Conservation (phyloP, 1,140 invertebrate genomes). For the Temnothorax nylanderi region DNA sequence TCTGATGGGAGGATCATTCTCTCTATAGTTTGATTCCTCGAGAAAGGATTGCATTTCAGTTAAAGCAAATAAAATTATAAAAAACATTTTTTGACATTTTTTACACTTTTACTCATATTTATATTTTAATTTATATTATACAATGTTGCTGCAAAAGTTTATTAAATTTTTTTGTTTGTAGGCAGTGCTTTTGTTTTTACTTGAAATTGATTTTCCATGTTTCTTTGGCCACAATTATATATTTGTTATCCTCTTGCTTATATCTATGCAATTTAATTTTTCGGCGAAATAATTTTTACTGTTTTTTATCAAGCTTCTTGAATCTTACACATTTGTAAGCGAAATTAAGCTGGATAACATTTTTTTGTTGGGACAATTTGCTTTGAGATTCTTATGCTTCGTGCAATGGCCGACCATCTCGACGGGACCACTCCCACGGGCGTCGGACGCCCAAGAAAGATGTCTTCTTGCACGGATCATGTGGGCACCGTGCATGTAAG, state of each 20-base stretch:
- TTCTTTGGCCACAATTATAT: not conserved
- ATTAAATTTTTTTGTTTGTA: not conserved
- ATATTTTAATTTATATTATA: not conserved
- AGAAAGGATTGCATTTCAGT: not conserved
- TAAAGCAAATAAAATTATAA: not conserved
- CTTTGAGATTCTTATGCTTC: not conserved
- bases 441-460: conserved; percentile 61
- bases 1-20: conserved; percentile 16
- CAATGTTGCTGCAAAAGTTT: not conserved
- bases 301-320: not conserved
- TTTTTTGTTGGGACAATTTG: not conserved
- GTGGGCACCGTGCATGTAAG: conserved; percentile 26
- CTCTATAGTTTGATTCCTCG: not conserved
- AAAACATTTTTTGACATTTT: not conserved
- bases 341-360: not conserved
- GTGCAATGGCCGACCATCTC: conserved; percentile 40
- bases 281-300: not conserved
- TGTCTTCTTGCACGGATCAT: conserved; percentile 63
- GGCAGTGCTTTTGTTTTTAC: not conserved
- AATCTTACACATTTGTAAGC: not conserved
- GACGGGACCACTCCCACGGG: conserved; percentile 62
- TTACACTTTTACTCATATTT: not conserved
- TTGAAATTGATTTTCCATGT: not conserved
- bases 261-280: not conserved
- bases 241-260: not conserved